Conservation (phyloP, 2,113 vertebrate genomes). For the Grammomys surdaster region DNA sequence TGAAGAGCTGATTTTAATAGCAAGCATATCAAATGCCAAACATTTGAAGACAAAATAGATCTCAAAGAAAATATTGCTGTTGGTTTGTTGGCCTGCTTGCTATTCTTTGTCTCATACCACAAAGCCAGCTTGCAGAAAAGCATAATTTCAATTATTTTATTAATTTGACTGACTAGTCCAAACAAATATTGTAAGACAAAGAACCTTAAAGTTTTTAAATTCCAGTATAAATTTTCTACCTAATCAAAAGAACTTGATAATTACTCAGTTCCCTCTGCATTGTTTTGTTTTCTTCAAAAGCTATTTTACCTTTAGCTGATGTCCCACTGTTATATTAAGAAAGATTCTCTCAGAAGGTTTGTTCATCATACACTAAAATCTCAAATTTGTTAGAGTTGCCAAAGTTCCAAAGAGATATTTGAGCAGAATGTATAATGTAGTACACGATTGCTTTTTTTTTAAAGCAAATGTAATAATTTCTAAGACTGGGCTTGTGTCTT, state of each 20-base stretch:
- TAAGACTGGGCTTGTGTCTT: no score
- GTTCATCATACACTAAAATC: not conserved
- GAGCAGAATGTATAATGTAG: not conserved
- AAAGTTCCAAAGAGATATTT: not conserved
- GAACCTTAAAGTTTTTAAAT: constrained; percentile 60
- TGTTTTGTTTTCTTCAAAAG: constrained; percentile 61
- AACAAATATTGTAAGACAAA: constrained; percentile 45
- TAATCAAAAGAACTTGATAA: constrained; percentile 66
- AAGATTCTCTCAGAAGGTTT: constrained; percentile 9
- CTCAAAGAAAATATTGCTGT: not conserved
- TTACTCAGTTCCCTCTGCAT: constrained; percentile 18
- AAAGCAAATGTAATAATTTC: not conserved
- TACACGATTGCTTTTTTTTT: not conserved
- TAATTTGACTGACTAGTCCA: constrained; percentile 15
- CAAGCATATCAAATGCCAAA: not conserved
- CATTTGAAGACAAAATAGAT: constrained; percentile 34
- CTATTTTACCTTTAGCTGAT: constrained; percentile 53
- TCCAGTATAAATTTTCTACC: constrained; percentile 36
- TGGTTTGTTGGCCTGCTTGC: constrained; percentile 5
- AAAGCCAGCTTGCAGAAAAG: not conserved
- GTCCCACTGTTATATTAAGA: constrained; percentile 53
- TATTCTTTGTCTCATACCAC: constrained; percentile 20
- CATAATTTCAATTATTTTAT: constrained; percentile 46
- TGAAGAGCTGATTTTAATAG: not conserved
- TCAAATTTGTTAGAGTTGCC: not conserved